Evolutionary conservation across 2,888 invertebrate genomes (phyloP).

Genomic region (Drosophila bunnanda): DNA sequence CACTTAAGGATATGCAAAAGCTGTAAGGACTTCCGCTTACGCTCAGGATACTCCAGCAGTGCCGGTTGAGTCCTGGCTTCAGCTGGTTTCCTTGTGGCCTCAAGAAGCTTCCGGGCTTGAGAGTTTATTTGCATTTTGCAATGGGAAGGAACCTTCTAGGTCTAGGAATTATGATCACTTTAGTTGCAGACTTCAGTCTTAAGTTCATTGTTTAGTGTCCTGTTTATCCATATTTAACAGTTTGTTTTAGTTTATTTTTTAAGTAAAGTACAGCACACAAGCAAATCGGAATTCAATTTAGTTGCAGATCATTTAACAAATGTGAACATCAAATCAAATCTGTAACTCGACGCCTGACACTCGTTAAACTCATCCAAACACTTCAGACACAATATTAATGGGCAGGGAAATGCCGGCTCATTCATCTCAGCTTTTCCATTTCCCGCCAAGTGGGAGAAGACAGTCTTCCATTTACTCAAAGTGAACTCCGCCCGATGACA

Average conservation of each 20-base stretch:
- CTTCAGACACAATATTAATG: constrained; percentile 28
- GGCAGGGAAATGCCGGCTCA: constrained; percentile 26
- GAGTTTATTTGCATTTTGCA: background rate
- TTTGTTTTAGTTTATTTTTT: too few relatives aligned
- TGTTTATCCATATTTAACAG: too few relatives aligned
- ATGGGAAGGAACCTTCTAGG: background rate
- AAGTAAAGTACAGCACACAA: too few relatives aligned
- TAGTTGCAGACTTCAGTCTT: too few relatives aligned
- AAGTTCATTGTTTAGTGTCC: background rate
- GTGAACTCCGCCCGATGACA: constrained; percentile 23
- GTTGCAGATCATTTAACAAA: background rate
- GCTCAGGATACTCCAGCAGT: constrained; percentile 26
- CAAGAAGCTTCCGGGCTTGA: background rate
- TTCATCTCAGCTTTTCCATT: constrained; percentile 35
- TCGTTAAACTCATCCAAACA: constrained; percentile 5
- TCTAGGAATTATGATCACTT: background rate
- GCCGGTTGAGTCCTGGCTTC: constrained; percentile 3
- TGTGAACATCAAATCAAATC: constrained; percentile 22
- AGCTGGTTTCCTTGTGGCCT: constrained; percentile 9
- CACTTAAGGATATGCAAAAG: constrained; percentile 78
- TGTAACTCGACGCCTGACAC: background rate
- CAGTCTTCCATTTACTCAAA: constrained; percentile 29
- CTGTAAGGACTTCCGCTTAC: constrained; percentile 69
- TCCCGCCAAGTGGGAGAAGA: constrained; percentile 12
- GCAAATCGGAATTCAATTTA: constrained; percentile 7